These are phyloP conservation scores for Poecilia wingei DNA, from an alignment of 2,797 vertebrate species.

Conservation along the genomic window DNA sequence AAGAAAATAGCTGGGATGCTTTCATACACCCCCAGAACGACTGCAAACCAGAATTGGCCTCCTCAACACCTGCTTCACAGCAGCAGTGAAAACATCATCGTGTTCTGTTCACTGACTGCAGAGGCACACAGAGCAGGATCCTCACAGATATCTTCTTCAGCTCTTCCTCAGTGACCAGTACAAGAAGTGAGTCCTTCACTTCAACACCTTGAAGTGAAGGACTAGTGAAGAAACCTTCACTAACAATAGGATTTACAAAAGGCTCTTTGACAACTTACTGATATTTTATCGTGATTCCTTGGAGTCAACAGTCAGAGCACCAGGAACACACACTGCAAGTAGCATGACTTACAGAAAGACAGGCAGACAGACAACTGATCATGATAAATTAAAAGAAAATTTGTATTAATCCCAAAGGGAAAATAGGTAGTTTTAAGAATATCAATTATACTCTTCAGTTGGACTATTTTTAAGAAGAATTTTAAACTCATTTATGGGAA, in stretches of 20 bases:
- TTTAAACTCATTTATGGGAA: neutral
- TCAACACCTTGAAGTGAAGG: neutral
- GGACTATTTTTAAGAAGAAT: neutral
- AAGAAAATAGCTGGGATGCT: slow-evolving; percentile 1
- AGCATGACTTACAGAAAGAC: too few species aligned
- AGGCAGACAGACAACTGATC: too few species aligned
- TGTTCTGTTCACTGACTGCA: neutral
- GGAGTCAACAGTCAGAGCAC: neutral
- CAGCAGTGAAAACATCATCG: neutral
- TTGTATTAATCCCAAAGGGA: too few species aligned
- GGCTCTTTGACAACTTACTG: neutral
- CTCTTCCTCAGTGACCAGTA: neutral
- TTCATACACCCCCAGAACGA: neutral
- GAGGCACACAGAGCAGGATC: neutral
- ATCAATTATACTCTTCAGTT: neutral
- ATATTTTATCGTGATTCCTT: neutral
- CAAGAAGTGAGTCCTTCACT: neutral
- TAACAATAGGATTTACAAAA: neutral
- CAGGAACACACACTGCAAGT: neutral
- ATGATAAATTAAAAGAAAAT: too few species aligned
- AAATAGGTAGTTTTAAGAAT: neutral
- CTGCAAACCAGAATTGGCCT: neutral
- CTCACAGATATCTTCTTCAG: too few species aligned
- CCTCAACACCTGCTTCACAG: neutral
- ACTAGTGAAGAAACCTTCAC: neutral